Evolutionary conservation across 2,113 vertebrate species (phyloP).

Genomic region (Brachionichthys hirsutus): DNA sequence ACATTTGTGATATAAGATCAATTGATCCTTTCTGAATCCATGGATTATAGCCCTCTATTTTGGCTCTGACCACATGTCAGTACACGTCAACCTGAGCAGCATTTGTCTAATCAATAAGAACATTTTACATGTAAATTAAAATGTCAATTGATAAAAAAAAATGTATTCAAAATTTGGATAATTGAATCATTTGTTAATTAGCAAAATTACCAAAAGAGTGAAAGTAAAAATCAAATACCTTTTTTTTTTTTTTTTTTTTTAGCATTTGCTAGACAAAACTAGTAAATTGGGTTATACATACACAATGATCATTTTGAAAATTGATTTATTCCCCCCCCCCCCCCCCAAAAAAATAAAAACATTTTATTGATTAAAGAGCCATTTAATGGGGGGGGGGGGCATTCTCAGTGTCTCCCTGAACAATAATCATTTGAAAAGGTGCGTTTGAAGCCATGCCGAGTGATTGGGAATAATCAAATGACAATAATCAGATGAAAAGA

Average conservation of each 20-base stretch:
- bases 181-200: background rate
- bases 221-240: too few species aligned
- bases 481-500: constrained; percentile 75
- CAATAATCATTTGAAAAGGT: constrained; percentile 56
- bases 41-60: background rate
- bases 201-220: too few species aligned
- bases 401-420: constrained; percentile 45
- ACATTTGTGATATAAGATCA: background rate
- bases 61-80: background rate
- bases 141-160: background rate
- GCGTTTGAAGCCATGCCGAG: constrained; percentile 64
- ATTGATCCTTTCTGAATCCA: background rate
- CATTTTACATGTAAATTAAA: too few species aligned
- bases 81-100: background rate
- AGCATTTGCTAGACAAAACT: too few species aligned
- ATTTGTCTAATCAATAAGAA: too few species aligned
- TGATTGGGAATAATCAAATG: constrained; percentile 74
- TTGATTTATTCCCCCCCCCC: too few species aligned
- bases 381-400: constrained; percentile 29
- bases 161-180: constrained; percentile 5
- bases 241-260: too few species aligned
- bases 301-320: too few species aligned
- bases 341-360: too few species aligned
- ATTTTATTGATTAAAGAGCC: too few species aligned
- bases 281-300: too few species aligned